Conservation (phyloP, 2,888 invertebrate species). For the Dolichomitus sp. region DNA sequence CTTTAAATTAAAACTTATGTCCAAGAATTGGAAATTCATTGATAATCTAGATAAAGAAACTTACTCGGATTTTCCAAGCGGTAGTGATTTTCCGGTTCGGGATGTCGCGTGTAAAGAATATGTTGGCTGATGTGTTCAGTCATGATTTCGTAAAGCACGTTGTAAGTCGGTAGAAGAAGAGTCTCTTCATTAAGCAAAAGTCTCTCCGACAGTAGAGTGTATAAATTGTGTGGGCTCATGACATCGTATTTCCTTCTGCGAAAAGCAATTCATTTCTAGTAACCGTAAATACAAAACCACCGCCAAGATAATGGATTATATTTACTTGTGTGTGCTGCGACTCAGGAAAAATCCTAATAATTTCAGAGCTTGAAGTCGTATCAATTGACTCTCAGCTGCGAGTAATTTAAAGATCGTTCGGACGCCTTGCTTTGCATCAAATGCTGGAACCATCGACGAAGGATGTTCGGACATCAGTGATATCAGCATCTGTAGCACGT, state of each 20-base stretch:
- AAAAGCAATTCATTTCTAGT: conserved; percentile 65
- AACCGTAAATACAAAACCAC: conserved; percentile 7
- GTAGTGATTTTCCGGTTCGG: conserved; percentile 98
- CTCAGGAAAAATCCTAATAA: conserved; percentile 99
- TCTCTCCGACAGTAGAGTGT: conserved; percentile 97
- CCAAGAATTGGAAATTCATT: no score
- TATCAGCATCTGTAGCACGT: conserved; percentile 98
- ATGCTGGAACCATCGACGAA: conserved; percentile 99
- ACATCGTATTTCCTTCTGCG: conserved; percentile 99
- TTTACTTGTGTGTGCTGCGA: conserved; percentile 98
- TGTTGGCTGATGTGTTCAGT: conserved; percentile 99
- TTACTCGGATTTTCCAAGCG: conserved; percentile 98
- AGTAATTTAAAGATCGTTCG: conserved; percentile 98
- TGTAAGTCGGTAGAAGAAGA: conserved; percentile 98
- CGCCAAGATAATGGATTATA: conserved; percentile 78
- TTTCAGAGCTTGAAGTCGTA: conserved; percentile 98
- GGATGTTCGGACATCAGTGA: conserved; percentile 99
- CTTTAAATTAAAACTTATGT: conserved; percentile 9
- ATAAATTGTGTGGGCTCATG: conserved; percentile 99
- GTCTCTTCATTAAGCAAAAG: conserved; percentile 96
- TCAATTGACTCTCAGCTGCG: conserved; percentile 98
- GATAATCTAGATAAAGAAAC: conserved; percentile 75
- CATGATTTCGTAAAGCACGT: conserved; percentile 99
- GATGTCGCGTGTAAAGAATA: conserved; percentile 96
- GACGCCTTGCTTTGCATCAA: conserved; percentile 98